phyloP scores from a whole-genome alignment of 1,140 invertebrate species.

The Bombus ignitus region DNA sequence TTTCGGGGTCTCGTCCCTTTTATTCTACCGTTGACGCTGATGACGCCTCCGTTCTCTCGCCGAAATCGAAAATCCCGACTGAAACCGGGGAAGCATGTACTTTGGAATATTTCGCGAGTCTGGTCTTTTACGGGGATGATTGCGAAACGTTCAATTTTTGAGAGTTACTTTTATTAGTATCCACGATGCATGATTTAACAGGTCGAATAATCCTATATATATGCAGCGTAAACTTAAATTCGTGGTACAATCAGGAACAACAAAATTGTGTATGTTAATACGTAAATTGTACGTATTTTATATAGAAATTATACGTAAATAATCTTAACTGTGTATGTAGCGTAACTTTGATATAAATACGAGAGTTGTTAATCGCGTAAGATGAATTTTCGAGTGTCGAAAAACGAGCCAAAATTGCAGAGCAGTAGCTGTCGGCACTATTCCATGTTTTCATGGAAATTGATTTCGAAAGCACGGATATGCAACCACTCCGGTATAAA shows the following conservation, averaged over 20 bases:
- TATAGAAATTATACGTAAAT: background rate
- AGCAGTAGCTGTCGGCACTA: background rate
- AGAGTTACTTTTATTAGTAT: background rate
- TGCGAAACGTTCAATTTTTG: background rate
- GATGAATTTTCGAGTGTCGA: background rate
- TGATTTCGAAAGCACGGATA: slow-evolving; percentile 4
- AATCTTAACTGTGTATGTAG: background rate
- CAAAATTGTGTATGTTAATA: no score
- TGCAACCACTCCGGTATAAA: background rate
- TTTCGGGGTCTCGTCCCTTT: background rate
- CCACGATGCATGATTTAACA: background rate
- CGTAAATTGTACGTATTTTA: no score
- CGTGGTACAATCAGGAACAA: no score
- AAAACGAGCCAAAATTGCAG: background rate
- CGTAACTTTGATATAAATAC: background rate
- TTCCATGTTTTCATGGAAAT: background rate
- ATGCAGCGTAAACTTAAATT: no score
- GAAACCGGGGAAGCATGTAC: background rate
- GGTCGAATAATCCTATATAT: no score
- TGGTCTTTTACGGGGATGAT: background rate
- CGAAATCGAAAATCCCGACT: slow-evolving; percentile 27
- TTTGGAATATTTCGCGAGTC: background rate
- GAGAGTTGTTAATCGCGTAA: background rate
- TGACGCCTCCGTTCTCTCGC: slow-evolving; percentile 35
- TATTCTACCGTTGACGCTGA: slow-evolving; percentile 29